Conservation (phyloP, 2,113 vertebrate species). For the Dryoscopus gambensis region DNA sequence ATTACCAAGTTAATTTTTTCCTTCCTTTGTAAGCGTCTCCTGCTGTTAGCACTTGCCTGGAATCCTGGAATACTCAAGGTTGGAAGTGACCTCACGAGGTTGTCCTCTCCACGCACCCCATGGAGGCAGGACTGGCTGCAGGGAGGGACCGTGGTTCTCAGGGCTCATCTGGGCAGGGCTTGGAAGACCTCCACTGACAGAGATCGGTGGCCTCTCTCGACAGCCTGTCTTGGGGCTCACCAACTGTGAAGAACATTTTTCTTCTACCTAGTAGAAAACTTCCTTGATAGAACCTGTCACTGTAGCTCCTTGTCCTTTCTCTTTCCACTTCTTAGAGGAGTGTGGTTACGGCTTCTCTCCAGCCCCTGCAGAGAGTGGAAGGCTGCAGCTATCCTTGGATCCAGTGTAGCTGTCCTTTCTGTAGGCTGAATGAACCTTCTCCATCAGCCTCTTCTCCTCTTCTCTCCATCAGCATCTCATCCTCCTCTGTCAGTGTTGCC, state of each 20-base stretch:
- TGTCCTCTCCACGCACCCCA: background rate
- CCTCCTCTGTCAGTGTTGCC: background rate
- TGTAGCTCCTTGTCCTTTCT: background rate
- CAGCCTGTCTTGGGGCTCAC: background rate
- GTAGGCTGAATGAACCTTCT: background rate
- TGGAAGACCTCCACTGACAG: background rate
- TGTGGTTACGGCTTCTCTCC: background rate
- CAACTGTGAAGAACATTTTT: background rate
- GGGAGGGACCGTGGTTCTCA: accelerated
- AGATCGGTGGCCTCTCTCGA: background rate
- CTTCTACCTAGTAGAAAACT: background rate
- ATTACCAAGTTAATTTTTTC: background rate
- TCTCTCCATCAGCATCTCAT: background rate
- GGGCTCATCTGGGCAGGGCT: background rate
- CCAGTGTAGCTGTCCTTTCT: background rate
- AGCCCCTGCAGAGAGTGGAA: accelerated
- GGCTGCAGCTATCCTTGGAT: background rate
- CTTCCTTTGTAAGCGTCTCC: background rate
- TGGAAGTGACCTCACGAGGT: background rate
- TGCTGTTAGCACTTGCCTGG: background rate
- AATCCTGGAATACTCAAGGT: background rate
- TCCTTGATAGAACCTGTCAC: background rate
- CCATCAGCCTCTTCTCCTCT: background rate
- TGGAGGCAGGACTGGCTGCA: background rate
- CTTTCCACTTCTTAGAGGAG: background rate